Conservation (phyloP, 2,797 vertebrate genomes). For the Kryptolebias ocellatus region DNA sequence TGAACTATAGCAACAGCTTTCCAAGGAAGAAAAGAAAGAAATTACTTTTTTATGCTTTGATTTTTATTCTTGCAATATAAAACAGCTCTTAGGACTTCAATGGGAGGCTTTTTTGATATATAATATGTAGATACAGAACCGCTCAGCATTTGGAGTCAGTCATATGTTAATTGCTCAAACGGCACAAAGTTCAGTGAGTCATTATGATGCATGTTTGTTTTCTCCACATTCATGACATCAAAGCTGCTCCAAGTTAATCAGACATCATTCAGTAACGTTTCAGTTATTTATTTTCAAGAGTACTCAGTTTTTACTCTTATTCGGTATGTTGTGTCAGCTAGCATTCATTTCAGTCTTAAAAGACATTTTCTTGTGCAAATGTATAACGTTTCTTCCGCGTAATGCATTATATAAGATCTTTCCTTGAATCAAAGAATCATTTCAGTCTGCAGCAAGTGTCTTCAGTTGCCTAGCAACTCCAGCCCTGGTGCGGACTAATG, state of each 20-base stretch:
- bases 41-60: too few relatives aligned
- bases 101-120: neutral
- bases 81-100: too few relatives aligned
- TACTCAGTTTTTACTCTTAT: slow-evolving; percentile 14
- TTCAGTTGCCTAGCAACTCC: slow-evolving; percentile 89
- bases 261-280: neutral
- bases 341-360: slow-evolving; percentile 55
- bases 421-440: slow-evolving; percentile 84
- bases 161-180: neutral
- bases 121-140: neutral
- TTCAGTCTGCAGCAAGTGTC: slow-evolving; percentile 85
- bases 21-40: too few relatives aligned
- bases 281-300: slow-evolving; percentile 11
- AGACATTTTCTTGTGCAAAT: slow-evolving; percentile 61
- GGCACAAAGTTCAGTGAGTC: slow-evolving; percentile 10
- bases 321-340: slow-evolving; percentile 24
- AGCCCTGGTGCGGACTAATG: slow-evolving; percentile 78
- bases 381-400: slow-evolving; percentile 57
- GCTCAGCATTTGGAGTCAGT: neutral
- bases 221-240: slow-evolving; percentile 4
- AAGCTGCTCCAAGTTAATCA: slow-evolving; percentile 21
- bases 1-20: neutral
- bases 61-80: too few relatives aligned
- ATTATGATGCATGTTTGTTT: slow-evolving; percentile 7
- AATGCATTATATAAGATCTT: slow-evolving; percentile 80